Percentiles rank a stretch among this genome's conserved stretches.
Evolutionary conservation across 1,140 invertebrate species (phyloP).

Genomic region (Solenopsis invicta): DNA sequence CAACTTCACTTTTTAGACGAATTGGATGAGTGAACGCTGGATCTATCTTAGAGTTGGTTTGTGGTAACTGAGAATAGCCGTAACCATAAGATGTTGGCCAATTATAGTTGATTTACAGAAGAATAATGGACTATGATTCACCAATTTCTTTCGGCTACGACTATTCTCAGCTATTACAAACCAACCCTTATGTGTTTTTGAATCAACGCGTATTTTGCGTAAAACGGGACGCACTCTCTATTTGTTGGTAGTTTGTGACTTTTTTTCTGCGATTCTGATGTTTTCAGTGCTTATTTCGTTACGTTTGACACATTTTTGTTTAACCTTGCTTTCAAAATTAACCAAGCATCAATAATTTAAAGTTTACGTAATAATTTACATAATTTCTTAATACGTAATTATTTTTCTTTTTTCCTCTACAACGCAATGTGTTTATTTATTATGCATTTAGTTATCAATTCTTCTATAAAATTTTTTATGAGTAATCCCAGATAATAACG

Average conservation of each 20-base stretch:
- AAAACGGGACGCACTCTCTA: no score
- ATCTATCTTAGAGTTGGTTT: no score
- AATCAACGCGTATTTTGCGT: no score
- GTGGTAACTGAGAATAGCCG: no score
- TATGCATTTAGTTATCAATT: neutral
- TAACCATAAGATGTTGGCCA: no score
- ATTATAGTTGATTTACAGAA: no score
- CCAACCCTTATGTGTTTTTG: no score
- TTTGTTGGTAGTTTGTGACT: neutral
- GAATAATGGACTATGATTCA: no score
- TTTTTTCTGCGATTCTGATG: neutral
- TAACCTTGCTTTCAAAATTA: conserved; percentile 6
- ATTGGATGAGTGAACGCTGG: no score
- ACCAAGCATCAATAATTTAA: neutral
- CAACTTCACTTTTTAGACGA: no score
- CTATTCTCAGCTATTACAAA: no score
- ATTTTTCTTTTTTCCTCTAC: neutral
- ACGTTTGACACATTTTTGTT: conserved; percentile 2
- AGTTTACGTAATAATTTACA: neutral
- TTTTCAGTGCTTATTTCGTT: neutral
- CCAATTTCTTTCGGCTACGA: no score
- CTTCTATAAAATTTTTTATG: neutral
- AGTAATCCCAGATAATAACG: neutral
- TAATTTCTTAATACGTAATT: neutral
- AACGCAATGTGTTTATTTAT: neutral